Conservation (phyloP, 2,888 invertebrate genomes). For the Trachelus stipa region DNA sequence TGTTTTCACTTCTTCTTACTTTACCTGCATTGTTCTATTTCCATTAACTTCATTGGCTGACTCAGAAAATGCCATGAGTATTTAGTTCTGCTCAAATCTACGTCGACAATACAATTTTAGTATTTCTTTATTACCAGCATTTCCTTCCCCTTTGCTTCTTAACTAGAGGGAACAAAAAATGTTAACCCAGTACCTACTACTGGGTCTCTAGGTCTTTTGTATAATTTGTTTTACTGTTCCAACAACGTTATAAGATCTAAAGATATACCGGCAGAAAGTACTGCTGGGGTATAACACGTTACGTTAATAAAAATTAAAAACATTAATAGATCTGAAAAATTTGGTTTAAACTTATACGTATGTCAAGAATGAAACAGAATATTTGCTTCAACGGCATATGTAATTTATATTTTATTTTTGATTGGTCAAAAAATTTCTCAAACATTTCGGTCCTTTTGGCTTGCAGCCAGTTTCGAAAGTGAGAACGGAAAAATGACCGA, state of each 20-base stretch:
- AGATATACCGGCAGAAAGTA: not conserved
- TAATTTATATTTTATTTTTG: not conserved
- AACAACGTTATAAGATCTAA: not conserved
- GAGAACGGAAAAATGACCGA: conserved; percentile 7
- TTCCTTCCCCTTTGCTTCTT: not conserved
- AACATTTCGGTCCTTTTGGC: not conserved
- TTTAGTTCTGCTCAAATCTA: not conserved
- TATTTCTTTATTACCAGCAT: not conserved
- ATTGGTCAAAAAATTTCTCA: not conserved
- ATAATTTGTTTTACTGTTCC: conserved; percentile 13
- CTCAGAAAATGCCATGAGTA: not conserved
- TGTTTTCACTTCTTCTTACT: not conserved
- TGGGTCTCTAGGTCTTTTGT: conserved; percentile 15
- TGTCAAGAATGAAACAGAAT: not conserved
- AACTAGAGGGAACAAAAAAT: not conserved
- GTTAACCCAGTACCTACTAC: not conserved
- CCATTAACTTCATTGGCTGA: not conserved
- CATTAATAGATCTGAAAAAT: not conserved
- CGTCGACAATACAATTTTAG: conserved; percentile 8
- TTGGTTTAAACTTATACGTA: not conserved
- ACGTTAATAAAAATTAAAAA: too few relatives aligned
- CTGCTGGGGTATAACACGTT: not conserved
- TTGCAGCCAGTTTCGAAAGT: conserved; percentile 3
- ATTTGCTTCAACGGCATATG: too few relatives aligned
- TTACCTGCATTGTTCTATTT: not conserved